A percentile compares a stretch with the other conserved stretches of the same genome.
Evolutionary conservation across 2,113 vertebrate genomes (phyloP).

Genomic region (Hylia prasina): DNA sequence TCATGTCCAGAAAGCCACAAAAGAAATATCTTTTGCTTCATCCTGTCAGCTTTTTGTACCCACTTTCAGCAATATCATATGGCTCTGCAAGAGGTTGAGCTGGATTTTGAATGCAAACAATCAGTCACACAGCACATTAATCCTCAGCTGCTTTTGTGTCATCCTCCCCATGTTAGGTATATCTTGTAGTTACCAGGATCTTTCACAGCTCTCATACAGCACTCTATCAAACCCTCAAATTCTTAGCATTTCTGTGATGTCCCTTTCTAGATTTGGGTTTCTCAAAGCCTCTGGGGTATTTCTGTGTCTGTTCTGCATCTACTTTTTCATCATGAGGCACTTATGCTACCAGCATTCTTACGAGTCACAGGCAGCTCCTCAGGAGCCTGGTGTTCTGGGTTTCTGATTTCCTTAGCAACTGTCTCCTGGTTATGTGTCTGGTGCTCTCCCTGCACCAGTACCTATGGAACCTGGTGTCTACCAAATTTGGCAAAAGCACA

Average conservation of each 20-base stretch:
- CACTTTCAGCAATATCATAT: neutral
- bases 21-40: conserved; percentile 3
- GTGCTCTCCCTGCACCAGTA: neutral
- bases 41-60: neutral
- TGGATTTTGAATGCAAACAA: neutral
- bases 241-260: neutral
- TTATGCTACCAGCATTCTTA: neutral
- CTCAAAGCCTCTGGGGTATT: neutral
- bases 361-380: neutral
- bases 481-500: neutral
- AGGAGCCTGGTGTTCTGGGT: neutral
- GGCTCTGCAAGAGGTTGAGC: neutral
- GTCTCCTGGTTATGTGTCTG: neutral
- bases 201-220: neutral
- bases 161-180: neutral
- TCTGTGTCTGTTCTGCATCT: neutral
- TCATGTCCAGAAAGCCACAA: neutral
- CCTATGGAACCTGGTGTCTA: neutral
- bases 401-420: conserved; percentile 14
- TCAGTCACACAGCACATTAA: neutral
- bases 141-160: conserved; percentile 6
- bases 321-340: conserved; percentile 5
- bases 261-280: neutral
- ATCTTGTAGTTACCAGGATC: neutral
- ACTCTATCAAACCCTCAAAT: neutral